Evolutionary conservation across 1,140 invertebrate genomes (phyloP).

Genomic region (Polyergus mexicanus): DNA sequence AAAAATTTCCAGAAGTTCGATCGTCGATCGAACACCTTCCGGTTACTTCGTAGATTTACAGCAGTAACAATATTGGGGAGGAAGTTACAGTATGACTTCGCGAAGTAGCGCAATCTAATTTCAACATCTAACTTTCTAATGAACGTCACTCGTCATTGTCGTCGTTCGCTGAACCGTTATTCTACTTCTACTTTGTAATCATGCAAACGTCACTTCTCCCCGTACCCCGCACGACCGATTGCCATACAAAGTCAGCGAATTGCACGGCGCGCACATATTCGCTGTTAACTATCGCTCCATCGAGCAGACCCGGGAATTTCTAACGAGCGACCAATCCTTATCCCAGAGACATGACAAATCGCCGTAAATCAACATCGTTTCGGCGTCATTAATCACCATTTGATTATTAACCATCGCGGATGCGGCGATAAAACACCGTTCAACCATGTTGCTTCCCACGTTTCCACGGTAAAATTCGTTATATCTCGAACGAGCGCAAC

Average conservation of each 20-base stretch:
- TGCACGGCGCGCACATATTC: neutral
- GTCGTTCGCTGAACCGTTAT: constrained; percentile 54
- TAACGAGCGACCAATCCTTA: constrained; percentile 50
- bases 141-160: constrained; percentile 60
- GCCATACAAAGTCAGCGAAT: constrained; percentile 57
- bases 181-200: constrained; percentile 61
- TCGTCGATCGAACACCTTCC: neutral
- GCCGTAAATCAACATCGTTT: constrained; percentile 61
- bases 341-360: constrained; percentile 54
- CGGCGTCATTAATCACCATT: constrained; percentile 63
- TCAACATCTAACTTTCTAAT: constrained; percentile 59
- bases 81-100: constrained; percentile 52
- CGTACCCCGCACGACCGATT: constrained; percentile 44
- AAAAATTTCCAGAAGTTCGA: neutral
- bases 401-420: constrained; percentile 53
- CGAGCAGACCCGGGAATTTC: constrained; percentile 11
- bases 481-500: constrained; percentile 40
- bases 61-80: constrained; percentile 29
- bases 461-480: constrained; percentile 47
- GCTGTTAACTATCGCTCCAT: constrained; percentile 10
- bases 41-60: constrained; percentile 30
- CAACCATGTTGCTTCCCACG: constrained; percentile 49
- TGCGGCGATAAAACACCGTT: constrained; percentile 45
- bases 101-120: constrained; percentile 61
- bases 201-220: constrained; percentile 48